Conservation (phyloP, 2,113 vertebrate species). For the Electrona antarctica region DNA sequence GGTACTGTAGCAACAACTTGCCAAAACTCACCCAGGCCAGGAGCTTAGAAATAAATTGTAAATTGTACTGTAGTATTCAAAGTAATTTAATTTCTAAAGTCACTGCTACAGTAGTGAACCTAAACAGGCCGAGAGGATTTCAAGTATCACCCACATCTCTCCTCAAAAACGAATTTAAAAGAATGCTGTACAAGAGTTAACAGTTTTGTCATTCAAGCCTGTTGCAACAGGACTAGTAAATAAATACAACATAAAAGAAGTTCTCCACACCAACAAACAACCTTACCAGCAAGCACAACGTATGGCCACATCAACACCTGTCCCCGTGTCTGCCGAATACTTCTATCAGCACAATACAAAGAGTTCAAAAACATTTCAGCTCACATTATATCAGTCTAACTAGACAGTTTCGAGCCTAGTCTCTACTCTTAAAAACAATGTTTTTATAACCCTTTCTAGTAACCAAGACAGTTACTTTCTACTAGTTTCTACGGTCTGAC, state of each 20-base stretch:
- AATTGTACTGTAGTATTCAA: no score
- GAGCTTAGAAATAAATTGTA: no score
- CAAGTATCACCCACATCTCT: neutral
- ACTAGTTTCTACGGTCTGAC: no score
- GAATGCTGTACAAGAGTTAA: neutral
- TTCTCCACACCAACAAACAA: neutral
- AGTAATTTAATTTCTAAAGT: neutral
- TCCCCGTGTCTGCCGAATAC: neutral
- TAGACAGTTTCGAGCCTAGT: no score
- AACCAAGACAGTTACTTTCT: no score
- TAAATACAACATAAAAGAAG: slow-evolving; percentile 36
- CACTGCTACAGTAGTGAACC: neutral
- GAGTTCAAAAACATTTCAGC: slow-evolving; percentile 25
- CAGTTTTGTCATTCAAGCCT: slow-evolving; percentile 33
- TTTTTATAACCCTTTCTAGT: no score
- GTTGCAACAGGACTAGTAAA: slow-evolving; percentile 16
- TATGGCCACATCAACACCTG: neutral
- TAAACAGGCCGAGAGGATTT: neutral
- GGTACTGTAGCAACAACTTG: no score
- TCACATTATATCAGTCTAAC: slow-evolving; percentile 20
- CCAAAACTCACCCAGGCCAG: no score
- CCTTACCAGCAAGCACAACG: neutral
- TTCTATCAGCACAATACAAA: neutral
- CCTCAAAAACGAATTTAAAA: neutral
- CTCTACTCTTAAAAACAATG: no score